Evolutionary conservation across 1,140 invertebrate species (phyloP).

Genomic region (Drosophila biarmipes): DNA sequence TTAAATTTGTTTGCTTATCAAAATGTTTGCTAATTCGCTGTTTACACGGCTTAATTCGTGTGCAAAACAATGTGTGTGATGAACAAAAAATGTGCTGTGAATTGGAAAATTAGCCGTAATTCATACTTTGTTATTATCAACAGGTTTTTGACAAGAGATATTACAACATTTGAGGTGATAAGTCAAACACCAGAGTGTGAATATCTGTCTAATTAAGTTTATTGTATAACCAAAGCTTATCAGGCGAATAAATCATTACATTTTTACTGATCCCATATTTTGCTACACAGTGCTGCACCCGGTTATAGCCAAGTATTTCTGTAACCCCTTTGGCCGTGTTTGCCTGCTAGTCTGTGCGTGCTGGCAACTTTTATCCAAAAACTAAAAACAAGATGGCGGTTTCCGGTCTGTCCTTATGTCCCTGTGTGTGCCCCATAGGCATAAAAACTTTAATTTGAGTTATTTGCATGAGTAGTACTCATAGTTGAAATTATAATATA

Average conservation of each 20-base stretch:
- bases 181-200: not conserved
- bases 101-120: conserved; percentile 1
- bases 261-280: not conserved
- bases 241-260: not conserved
- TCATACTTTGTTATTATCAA: not conserved
- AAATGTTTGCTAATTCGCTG: conserved; percentile 3
- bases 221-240: not conserved
- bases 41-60: conserved; percentile 9
- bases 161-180: not conserved
- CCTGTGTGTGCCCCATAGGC: conserved; percentile 53
- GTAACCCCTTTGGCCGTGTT: conserved; percentile 25
- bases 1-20: conserved; percentile 21
- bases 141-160: not conserved
- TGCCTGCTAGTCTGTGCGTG: conserved; percentile 50
- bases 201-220: not conserved
- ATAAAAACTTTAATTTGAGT: conserved; percentile 78
- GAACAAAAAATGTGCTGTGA: not conserved
- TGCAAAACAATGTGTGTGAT: not conserved
- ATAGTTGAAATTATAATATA: conserved; percentile 75
- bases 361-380: conserved; percentile 65
- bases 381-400: conserved; percentile 71
- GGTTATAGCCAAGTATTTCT: conserved; percentile 14
- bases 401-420: conserved; percentile 15
- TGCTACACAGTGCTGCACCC: not conserved
- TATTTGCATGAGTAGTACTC: conserved; percentile 68